Percentiles rank a stretch among this genome's conserved stretches.
Conservation (phyloP, 2,888 invertebrate species). For the Sympetrum striolatum region DNA sequence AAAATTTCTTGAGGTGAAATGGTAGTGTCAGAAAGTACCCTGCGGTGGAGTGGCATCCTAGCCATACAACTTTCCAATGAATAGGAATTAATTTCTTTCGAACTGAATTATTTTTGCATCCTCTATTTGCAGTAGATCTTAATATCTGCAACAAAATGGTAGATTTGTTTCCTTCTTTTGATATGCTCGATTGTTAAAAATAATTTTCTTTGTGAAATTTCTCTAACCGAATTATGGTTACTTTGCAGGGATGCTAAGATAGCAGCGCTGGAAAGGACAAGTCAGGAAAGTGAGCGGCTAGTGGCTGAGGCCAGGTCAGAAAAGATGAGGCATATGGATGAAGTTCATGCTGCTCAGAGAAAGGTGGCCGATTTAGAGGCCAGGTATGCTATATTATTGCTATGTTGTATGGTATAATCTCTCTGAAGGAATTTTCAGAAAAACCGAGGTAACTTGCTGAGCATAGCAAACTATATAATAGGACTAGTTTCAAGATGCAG, state of each 20-base stretch:
- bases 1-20: too few species aligned
- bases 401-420: background rate
- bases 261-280: slow-evolving; percentile 82
- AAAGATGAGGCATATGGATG: slow-evolving; percentile 88
- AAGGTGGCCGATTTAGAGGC: slow-evolving; percentile 86
- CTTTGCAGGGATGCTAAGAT: slow-evolving; percentile 78
- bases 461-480: background rate
- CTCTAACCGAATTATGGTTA: background rate
- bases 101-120: too few species aligned
- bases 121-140: too few species aligned
- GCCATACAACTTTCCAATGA: too few species aligned
- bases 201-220: too few species aligned
- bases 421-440: background rate
- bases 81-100: too few species aligned
- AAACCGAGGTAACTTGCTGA: background rate
- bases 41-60: too few species aligned
- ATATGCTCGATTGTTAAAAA: too few species aligned
- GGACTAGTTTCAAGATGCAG: background rate
- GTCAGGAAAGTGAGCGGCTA: slow-evolving; percentile 81
- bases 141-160: too few species aligned
- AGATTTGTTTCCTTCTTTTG: too few species aligned
- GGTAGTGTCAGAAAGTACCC: too few species aligned
- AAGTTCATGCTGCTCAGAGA: slow-evolving; percentile 83
- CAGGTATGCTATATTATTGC: slow-evolving; percentile 63
- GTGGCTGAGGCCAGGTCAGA: slow-evolving; percentile 87